A percentile compares a stretch with the other conserved stretches of the same genome.
Conservation (phyloP, 2,797 vertebrate genomes). For the Pipistrellus kuhlii region DNA sequence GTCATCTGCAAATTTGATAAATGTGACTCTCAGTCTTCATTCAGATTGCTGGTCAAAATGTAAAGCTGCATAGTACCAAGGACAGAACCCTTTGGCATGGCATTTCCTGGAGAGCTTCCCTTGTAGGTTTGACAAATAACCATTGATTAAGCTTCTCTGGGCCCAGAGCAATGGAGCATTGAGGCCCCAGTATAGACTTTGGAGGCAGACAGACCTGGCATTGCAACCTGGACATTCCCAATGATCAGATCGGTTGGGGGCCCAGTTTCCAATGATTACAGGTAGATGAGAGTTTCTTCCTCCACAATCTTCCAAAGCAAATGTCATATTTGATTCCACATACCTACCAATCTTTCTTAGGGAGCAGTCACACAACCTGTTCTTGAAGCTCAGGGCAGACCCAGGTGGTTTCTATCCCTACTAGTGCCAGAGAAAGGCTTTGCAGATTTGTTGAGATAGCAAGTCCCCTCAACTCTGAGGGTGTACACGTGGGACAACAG, state of each 20-base stretch:
- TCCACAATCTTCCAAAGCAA: background rate
- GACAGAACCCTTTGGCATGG: background rate
- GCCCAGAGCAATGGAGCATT: background rate
- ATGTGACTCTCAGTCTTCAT: slow-evolving; percentile 48
- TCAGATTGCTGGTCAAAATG: slow-evolving; percentile 56
- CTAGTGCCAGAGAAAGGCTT: background rate
- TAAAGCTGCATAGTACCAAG: background rate
- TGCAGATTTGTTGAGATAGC: background rate
- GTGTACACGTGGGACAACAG: accelerated
- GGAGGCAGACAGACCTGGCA: background rate
- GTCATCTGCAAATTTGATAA: slow-evolving; percentile 47
- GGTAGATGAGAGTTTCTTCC: background rate
- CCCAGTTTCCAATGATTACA: background rate
- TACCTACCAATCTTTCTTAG: background rate
- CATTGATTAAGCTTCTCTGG: background rate
- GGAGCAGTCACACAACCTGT: background rate
- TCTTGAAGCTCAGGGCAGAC: background rate
- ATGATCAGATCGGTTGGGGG: background rate
- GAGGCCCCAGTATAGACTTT: background rate
- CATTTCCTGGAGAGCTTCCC: background rate
- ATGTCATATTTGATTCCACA: background rate
- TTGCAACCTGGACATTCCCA: background rate
- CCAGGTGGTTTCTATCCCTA: background rate
- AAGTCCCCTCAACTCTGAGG: background rate
- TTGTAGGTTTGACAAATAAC: background rate